These are phyloP conservation scores for Heliconius hortense DNA, from an alignment of 2,888 invertebrate species.

Conservation along the genomic window DNA sequence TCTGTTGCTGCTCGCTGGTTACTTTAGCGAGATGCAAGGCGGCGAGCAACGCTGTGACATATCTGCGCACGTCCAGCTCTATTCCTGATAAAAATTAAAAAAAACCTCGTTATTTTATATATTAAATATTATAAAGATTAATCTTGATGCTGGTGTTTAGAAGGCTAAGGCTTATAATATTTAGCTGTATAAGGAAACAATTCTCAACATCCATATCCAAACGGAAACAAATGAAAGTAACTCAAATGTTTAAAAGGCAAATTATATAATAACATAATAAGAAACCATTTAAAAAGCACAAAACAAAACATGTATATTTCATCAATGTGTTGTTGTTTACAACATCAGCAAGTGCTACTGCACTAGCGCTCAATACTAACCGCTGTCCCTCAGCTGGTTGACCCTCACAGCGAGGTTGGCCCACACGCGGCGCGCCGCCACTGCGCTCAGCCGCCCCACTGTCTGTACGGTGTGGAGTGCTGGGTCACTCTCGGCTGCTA, in stretches of 20 bases:
- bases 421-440: conserved; percentile 87
- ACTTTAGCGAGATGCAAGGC: conserved; percentile 73
- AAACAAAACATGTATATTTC: too few relatives aligned
- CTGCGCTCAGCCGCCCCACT: conserved; percentile 86
- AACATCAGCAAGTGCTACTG: too few relatives aligned
- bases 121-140: not conserved
- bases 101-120: not conserved
- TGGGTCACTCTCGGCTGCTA: conserved; percentile 83
- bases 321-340: too few relatives aligned
- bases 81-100: conserved; percentile 55
- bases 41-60: conserved; percentile 69
- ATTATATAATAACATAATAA: not conserved
- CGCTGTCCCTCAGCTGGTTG: conserved; percentile 69
- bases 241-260: not conserved
- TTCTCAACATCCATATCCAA: not conserved
- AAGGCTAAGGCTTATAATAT: not conserved
- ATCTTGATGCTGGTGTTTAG: not conserved
- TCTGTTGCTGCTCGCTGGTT: conserved; percentile 64
- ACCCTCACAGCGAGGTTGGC: conserved; percentile 84
- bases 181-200: too few relatives aligned
- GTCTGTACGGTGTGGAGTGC: conserved; percentile 87
- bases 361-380: conserved; percentile 47
- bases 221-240: not conserved
- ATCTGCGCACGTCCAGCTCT: conserved; percentile 71
- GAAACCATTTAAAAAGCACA: not conserved